phyloP scores from a whole-genome alignment of 2,888 invertebrate species.

The Drosophila paracracens region DNA sequence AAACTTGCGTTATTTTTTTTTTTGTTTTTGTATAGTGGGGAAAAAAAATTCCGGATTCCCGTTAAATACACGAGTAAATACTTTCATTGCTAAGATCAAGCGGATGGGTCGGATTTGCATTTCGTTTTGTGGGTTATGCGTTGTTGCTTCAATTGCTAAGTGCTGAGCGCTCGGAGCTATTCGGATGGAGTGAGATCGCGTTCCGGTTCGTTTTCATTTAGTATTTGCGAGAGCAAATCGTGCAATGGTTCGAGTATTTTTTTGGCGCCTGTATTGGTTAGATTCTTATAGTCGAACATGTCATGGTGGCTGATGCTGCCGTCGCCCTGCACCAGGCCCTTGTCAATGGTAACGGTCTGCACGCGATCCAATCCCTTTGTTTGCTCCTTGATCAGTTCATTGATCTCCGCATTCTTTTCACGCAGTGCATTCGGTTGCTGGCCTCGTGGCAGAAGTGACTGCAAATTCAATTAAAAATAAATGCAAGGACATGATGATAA shows the following conservation, averaged over 20 bases:
- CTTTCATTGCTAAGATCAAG: slow-evolving; percentile 51
- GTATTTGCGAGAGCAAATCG: slow-evolving; percentile 91
- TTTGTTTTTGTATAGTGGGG: not conserved
- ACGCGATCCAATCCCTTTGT: slow-evolving; percentile 88
- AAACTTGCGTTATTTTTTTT: slow-evolving; percentile 48
- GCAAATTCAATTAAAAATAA: slow-evolving; percentile 71
- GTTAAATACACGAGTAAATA: slow-evolving; percentile 46
- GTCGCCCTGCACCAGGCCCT: slow-evolving; percentile 91
- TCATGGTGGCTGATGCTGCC: slow-evolving; percentile 94
- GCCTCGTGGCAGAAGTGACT: slow-evolving; percentile 95
- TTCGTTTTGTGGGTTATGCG: slow-evolving; percentile 1
- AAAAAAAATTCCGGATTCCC: slow-evolving; percentile 26
- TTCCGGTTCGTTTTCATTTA: slow-evolving; percentile 91
- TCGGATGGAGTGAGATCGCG: slow-evolving; percentile 91
- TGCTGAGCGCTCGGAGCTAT: slow-evolving; percentile 82
- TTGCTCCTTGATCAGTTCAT: slow-evolving; percentile 89
- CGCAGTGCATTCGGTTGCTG: slow-evolving; percentile 93
- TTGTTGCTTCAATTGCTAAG: slow-evolving; percentile 4
- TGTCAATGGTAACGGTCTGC: slow-evolving; percentile 92
- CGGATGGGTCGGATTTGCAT: slow-evolving; percentile 41
- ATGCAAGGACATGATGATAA: not conserved
- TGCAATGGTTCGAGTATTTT: slow-evolving; percentile 94
- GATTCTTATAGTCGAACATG: slow-evolving; percentile 96
- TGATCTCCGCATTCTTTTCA: slow-evolving; percentile 91
- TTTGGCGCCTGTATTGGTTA: slow-evolving; percentile 93